phyloP scores from a whole-genome alignment of 2,888 invertebrate genomes.

The Epirrita christyi region DNA sequence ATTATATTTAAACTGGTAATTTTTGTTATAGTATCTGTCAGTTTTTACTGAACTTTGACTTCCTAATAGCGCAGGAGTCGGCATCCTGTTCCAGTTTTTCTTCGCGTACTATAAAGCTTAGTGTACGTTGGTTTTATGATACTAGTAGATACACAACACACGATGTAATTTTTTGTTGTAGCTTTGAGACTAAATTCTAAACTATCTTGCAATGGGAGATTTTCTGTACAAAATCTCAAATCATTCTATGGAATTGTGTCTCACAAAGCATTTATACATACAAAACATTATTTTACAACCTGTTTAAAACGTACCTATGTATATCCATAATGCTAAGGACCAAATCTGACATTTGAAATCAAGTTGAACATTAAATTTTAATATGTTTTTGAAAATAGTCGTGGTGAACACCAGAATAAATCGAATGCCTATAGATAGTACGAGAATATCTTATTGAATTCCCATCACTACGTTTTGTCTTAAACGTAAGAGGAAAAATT shows the following conservation, averaged over 20 bases:
- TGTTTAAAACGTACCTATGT: background rate
- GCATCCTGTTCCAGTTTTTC: background rate
- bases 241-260: too few species aligned
- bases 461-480: too few species aligned
- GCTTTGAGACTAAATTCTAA: background rate
- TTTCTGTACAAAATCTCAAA: too few species aligned
- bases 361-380: constrained; percentile 1
- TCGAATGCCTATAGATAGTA: too few species aligned
- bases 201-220: background rate
- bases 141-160: background rate
- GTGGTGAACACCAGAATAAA: too few species aligned
- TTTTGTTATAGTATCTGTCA: too few species aligned
- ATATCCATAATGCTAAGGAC: constrained; percentile 2
- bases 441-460: too few species aligned
- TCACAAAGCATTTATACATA: too few species aligned
- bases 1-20: too few species aligned
- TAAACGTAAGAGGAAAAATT: too few species aligned
- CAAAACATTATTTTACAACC: too few species aligned
- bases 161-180: background rate
- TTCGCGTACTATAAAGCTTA: background rate
- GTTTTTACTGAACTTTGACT: too few species aligned
- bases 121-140: background rate
- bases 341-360: constrained; percentile 13
- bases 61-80: background rate
- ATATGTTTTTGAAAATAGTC: constrained; percentile 4